Evolutionary conservation across 2,113 vertebrate genomes (phyloP).

Genomic region (Tetraodon nigroviridis): DNA sequence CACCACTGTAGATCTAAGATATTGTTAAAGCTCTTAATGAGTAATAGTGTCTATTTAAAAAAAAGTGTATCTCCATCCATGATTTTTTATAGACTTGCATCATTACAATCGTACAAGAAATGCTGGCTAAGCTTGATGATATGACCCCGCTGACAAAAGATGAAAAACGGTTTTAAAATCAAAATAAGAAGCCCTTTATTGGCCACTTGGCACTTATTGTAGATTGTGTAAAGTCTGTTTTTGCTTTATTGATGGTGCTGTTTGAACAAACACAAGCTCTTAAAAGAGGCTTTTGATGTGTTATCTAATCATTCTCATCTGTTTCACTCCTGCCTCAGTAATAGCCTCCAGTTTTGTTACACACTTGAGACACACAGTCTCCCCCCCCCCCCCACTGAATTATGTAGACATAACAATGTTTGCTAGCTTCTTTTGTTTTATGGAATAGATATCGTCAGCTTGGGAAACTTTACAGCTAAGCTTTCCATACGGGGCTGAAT

Average conservation of each 20-base stretch:
- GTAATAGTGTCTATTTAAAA: too few relatives aligned
- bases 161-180: background rate
- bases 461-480: background rate
- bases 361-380: background rate
- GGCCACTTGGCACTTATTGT: conserved; percentile 1
- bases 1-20: too few relatives aligned
- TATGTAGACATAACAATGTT: background rate
- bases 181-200: conserved; percentile 24
- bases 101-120: too few relatives aligned
- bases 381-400: background rate
- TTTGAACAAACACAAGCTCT: conserved; percentile 20
- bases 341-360: conserved; percentile 16
- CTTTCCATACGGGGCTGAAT: background rate
- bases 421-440: too few relatives aligned
- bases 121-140: too few relatives aligned
- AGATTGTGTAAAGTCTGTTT: conserved; percentile 17
- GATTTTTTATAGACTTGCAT: too few relatives aligned
- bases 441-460: background rate
- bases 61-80: too few relatives aligned
- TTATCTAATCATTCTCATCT: conserved; percentile 54
- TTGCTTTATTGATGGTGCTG: conserved; percentile 9
- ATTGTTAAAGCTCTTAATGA: too few relatives aligned
- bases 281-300: conserved; percentile 41
- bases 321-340: conserved; percentile 31
- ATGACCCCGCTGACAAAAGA: background rate